Conservation (phyloP, 2,113 vertebrate species). For the Vulpes lagopus region DNA sequence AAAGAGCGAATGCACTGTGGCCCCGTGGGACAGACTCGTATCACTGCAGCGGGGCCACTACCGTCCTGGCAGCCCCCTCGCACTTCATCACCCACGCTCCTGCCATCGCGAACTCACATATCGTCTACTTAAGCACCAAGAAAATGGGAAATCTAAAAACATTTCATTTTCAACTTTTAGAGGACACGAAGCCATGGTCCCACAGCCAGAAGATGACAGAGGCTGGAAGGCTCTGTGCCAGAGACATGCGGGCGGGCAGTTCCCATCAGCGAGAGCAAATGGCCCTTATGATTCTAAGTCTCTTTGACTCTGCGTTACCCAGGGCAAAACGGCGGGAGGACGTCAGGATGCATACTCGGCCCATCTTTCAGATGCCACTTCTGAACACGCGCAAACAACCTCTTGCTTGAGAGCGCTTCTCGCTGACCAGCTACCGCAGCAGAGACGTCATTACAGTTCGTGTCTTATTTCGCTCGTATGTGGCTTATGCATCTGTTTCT, state of each 20-base stretch:
- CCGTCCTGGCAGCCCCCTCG: background rate
- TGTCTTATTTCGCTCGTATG: accelerated
- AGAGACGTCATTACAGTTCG: background rate
- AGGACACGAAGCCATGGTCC: background rate
- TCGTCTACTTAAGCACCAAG: background rate
- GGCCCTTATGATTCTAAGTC: conserved; percentile 22
- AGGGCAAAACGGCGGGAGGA: background rate
- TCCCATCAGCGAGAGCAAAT: background rate
- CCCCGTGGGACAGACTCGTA: background rate
- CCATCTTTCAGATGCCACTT: conserved; percentile 48
- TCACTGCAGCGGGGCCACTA: accelerated
- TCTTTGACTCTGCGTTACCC: background rate
- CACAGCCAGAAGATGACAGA: background rate
- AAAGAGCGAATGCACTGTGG: accelerated
- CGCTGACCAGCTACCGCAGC: accelerated
- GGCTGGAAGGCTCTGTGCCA: conserved; percentile 17
- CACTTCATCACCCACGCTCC: accelerated
- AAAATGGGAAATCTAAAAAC: background rate
- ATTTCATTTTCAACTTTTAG: background rate
- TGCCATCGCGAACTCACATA: accelerated
- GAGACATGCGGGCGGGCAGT: background rate
- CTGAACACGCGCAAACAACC: background rate
- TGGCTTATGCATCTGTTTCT: background rate
- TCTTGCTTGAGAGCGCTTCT: background rate
- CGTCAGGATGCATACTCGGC: background rate